phyloP scores from a whole-genome alignment of 2,113 vertebrate species.

The Peromyscus maniculatus region DNA sequence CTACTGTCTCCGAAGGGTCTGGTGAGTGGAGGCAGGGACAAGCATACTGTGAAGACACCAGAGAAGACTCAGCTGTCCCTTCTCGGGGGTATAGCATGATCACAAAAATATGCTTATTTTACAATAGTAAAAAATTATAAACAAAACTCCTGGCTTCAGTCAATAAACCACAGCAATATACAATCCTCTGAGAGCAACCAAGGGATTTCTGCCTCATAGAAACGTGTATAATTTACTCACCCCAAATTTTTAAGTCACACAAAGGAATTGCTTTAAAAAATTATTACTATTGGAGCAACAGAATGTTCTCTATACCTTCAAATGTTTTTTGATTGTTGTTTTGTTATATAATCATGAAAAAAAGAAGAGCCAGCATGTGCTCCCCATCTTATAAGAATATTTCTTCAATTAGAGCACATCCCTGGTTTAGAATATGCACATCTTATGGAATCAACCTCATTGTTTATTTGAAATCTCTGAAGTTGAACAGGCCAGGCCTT shows the following conservation, averaged over 20 bases:
- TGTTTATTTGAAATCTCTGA: neutral
- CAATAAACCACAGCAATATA: neutral
- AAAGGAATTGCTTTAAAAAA: neutral
- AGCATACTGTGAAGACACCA: neutral
- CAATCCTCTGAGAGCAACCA: neutral
- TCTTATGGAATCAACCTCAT: conserved; percentile 41
- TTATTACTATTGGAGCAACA: conserved; percentile 30
- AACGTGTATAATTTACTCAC: neutral
- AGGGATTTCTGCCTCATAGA: neutral
- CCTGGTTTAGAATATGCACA: neutral
- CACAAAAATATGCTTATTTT: conserved; percentile 4
- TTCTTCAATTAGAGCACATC: neutral
- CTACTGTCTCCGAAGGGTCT: neutral
- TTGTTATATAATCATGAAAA: conserved; percentile 30
- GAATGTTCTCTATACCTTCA: conserved; percentile 30
- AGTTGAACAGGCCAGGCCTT: neutral
- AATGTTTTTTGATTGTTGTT: neutral
- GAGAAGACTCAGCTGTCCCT: neutral
- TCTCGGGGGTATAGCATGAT: neutral
- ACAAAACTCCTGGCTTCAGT: neutral
- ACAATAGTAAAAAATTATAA: neutral
- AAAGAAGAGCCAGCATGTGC: conserved; percentile 24
- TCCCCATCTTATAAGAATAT: conserved; percentile 41
- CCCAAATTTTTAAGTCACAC: conserved; percentile 61
- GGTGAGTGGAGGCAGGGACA: neutral